These are phyloP conservation scores for Meloidogyne chitwoodi DNA, from an alignment of 1,140 invertebrate species.

Conservation along the genomic window DNA sequence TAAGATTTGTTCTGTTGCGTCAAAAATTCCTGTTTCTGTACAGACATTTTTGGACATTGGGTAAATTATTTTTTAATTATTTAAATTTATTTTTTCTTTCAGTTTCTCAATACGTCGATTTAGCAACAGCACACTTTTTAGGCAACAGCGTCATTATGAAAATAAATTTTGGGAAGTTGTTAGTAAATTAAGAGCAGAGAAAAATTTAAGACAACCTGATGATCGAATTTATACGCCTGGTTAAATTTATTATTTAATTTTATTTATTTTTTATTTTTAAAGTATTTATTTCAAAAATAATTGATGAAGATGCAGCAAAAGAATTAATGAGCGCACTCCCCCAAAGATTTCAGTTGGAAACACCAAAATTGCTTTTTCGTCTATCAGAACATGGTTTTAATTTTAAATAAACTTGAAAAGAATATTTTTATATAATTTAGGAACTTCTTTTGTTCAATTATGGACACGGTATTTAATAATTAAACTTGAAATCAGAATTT, in stretches of 20 bases:
- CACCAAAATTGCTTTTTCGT: constrained; percentile 48
- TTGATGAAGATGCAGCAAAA: constrained; percentile 45
- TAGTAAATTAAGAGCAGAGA: constrained; percentile 26
- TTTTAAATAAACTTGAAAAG: constrained; percentile 25
- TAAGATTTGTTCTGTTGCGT: constrained; percentile 16
- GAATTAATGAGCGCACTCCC: constrained; percentile 54
- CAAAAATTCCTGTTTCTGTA: constrained; percentile 39
- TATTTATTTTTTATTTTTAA: not conserved
- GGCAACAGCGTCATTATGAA: constrained; percentile 47
- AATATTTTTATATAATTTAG: not conserved
- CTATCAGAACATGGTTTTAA: constrained; percentile 54
- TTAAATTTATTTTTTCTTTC: not conserved
- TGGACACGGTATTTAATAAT: constrained; percentile 39
- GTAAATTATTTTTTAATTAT: not conserved
- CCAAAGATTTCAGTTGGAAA: constrained; percentile 52
- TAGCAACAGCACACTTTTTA: constrained; percentile 45
- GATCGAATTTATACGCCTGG: constrained; percentile 46
- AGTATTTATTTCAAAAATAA: constrained; percentile 31
- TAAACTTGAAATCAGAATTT: too few relatives aligned
- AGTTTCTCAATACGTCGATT: constrained; percentile 45
- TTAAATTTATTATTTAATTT: not conserved
- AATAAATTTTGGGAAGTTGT: constrained; percentile 44
- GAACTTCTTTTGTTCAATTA: constrained; percentile 41
- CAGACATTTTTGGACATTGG: constrained; percentile 53
- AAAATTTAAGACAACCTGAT: constrained; percentile 21